A percentile compares a stretch with the other conserved stretches of the same genome.
phyloP scores from a whole-genome alignment of 2,113 vertebrate genomes.

The Labeo rohita region DNA sequence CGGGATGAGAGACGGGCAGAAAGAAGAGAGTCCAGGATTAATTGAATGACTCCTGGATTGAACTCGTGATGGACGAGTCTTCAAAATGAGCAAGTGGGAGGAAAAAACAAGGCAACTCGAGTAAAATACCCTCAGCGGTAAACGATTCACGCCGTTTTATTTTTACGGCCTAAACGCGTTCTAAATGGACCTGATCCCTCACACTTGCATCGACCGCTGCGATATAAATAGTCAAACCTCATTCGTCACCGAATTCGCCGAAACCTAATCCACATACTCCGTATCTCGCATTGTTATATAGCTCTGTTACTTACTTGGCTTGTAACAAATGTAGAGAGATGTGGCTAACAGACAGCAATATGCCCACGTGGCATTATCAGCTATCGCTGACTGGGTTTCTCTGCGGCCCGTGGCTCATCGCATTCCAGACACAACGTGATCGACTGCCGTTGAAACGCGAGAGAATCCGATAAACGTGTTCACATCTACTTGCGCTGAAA shows the following conservation, averaged over 20 bases:
- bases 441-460: conserved; percentile 30
- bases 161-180: background rate
- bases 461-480: conserved; percentile 27
- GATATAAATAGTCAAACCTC: conserved; percentile 29
- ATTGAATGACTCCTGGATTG: conserved; percentile 45
- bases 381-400: conserved; percentile 39
- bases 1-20: conserved; percentile 23
- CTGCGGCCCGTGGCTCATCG: conserved; percentile 2
- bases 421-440: conserved; percentile 35
- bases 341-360: conserved; percentile 43
- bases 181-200: background rate
- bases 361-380: conserved; percentile 39
- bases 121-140: background rate
- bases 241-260: background rate
- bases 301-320: conserved; percentile 39
- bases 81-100: background rate
- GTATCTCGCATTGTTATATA: conserved; percentile 7
- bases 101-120: background rate
- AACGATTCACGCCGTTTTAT: background rate
- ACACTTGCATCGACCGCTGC: background rate
- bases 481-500: conserved; percentile 21
- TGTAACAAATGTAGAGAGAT: conserved; percentile 36
- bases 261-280: conserved; percentile 6
- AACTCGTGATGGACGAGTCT: conserved; percentile 37
- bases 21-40: conserved; percentile 48